Conservation (phyloP, 2,888 invertebrate genomes). For the Neria commutata region DNA sequence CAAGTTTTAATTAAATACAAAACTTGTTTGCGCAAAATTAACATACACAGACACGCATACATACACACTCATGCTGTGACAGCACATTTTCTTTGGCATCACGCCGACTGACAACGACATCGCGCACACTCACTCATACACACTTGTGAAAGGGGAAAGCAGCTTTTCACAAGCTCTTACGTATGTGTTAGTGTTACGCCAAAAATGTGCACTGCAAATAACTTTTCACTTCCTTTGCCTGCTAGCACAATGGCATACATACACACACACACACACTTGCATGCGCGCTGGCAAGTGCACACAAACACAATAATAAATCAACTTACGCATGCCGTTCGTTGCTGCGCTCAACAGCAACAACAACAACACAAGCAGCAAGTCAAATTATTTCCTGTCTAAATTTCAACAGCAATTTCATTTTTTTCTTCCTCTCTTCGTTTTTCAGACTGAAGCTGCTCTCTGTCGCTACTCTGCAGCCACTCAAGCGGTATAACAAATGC, state of each 20-base stretch:
- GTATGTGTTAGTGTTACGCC: too few species aligned
- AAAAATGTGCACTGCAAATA: neutral
- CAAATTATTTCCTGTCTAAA: constrained; percentile 21
- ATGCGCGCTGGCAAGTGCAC: neutral
- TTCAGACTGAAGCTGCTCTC: too few species aligned
- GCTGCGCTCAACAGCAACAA: neutral
- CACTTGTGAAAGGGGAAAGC: too few species aligned
- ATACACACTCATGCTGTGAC: neutral
- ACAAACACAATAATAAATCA: constrained; percentile 39
- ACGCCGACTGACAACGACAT: too few species aligned
- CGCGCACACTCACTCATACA: too few species aligned
- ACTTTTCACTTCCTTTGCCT: neutral
- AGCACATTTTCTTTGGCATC: too few species aligned
- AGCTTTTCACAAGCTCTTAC: too few species aligned
- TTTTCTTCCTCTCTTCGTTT: too few species aligned
- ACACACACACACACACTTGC: neutral
- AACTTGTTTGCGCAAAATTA: neutral
- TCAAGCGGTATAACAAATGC: too few species aligned
- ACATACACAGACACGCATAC: neutral
- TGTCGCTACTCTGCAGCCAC: too few species aligned
- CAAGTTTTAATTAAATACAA: constrained; percentile 13
- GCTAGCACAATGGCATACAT: neutral
- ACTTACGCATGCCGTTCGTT: constrained; percentile 26
- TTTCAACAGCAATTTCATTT: constrained; percentile 5
- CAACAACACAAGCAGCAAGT: neutral